Percentiles rank a stretch among this genome's conserved stretches.
phyloP scores from a whole-genome alignment of 2,113 vertebrate species.

The Ancistrus triradiatus region DNA sequence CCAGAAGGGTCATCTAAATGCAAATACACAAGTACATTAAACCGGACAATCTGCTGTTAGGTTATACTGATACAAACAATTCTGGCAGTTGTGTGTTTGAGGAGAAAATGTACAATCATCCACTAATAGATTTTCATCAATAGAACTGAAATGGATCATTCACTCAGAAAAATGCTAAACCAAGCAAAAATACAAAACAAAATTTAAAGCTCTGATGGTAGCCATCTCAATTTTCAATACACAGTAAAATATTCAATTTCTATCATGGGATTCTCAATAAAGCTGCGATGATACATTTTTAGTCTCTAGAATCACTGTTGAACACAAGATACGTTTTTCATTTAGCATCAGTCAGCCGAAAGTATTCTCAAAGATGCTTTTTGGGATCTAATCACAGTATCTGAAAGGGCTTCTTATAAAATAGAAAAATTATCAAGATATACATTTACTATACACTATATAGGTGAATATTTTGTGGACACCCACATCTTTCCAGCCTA shows the following conservation, averaged over 20 bases:
- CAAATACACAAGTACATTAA: slow-evolving; percentile 69
- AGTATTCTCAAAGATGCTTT: slow-evolving; percentile 14
- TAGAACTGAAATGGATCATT: slow-evolving; percentile 53
- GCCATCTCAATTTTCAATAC: slow-evolving; percentile 34
- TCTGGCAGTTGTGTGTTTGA: slow-evolving; percentile 43
- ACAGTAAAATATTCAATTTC: slow-evolving; percentile 55
- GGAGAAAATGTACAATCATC: slow-evolving; percentile 44
- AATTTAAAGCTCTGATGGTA: slow-evolving; percentile 53
- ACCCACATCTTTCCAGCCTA: no score
- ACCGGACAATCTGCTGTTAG: slow-evolving; percentile 46
- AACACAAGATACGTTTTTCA: slow-evolving; percentile 23
- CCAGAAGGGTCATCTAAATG: slow-evolving; percentile 73
- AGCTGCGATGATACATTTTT: slow-evolving; percentile 23
- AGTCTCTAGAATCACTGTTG: slow-evolving; percentile 5
- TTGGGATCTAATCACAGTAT: slow-evolving; percentile 22
- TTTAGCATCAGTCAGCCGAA: slow-evolving; percentile 26
- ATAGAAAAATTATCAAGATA: slow-evolving; percentile 11
- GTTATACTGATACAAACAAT: slow-evolving; percentile 43
- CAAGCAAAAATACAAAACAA: slow-evolving; percentile 37
- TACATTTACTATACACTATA: no score
- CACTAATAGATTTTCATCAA: slow-evolving; percentile 52
- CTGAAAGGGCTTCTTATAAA: slow-evolving; percentile 17
- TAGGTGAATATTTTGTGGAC: no score
- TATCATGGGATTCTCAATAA: slow-evolving; percentile 42
- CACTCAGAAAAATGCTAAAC: slow-evolving; percentile 45